Evolutionary conservation across 92 coral and sea anemone genomes (phyloP).

Genomic region (Zoanthus sociatus): DNA sequence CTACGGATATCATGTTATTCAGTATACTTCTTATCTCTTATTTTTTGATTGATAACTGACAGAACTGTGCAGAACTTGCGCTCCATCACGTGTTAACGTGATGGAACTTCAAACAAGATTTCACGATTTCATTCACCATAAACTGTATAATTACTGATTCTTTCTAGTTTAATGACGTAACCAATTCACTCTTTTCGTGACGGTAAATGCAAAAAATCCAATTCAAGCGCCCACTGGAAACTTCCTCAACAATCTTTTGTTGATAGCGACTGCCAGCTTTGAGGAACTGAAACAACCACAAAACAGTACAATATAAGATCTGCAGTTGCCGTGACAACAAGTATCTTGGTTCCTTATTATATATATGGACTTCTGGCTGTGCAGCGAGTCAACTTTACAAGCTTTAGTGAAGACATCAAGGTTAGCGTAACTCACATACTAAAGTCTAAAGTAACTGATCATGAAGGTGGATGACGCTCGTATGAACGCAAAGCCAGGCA

Average conservation of each 20-base stretch:
- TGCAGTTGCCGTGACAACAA: not conserved
- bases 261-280: not conserved
- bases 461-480: conserved; percentile 20
- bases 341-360: not conserved
- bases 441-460: not conserved
- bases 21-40: too few relatives aligned
- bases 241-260: not conserved
- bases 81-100: too few relatives aligned
- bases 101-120: too few relatives aligned
- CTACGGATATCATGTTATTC: too few relatives aligned
- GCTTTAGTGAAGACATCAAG: not conserved
- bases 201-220: not conserved
- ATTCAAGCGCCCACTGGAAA: not conserved
- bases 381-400: not conserved
- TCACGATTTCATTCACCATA: too few relatives aligned
- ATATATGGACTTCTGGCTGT: not conserved
- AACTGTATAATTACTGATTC: too few relatives aligned
- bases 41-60: too few relatives aligned
- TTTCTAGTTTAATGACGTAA: too few relatives aligned
- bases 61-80: too few relatives aligned
- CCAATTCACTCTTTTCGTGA: not conserved
- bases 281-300: not conserved
- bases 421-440: not conserved
- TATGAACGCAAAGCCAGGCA: not conserved
- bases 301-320: not conserved